Evolutionary conservation across 2,113 vertebrate genomes (phyloP).

Genomic region (Cathartes aura): DNA sequence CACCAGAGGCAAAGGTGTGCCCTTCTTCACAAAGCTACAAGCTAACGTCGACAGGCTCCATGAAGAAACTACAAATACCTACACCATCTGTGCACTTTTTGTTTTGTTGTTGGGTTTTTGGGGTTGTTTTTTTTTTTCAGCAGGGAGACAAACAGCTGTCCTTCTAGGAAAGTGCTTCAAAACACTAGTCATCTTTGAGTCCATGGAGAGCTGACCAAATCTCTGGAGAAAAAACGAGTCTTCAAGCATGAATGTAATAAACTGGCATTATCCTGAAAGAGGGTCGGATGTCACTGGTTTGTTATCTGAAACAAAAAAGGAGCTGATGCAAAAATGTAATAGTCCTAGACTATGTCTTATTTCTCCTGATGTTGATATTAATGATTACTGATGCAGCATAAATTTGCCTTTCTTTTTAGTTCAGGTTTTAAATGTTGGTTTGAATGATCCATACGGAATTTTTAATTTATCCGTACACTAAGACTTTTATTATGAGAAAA

Average conservation of each 20-base stretch:
- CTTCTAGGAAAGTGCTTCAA: not conserved
- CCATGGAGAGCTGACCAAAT: not conserved
- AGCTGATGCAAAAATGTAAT: not conserved
- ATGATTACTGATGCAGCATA: not conserved
- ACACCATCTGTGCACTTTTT: not conserved
- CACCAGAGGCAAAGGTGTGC: not conserved
- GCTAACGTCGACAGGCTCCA: accelerated
- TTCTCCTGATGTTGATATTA: not conserved
- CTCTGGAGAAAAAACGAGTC: not conserved
- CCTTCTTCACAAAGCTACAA: not conserved
- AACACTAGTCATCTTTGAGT: not conserved
- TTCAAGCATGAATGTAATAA: not conserved
- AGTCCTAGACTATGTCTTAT: not conserved
- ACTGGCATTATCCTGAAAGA: not conserved
- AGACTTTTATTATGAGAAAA: not conserved
- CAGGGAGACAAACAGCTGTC: not conserved
- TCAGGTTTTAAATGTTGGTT: not conserved
- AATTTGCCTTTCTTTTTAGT: not conserved
- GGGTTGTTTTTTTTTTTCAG: accelerated
- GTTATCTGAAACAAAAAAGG: not conserved
- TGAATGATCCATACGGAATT: not conserved
- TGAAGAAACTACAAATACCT: not conserved
- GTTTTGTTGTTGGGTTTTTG: not conserved
- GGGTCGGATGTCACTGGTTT: not conserved
- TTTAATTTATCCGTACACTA: not conserved